phyloP scores from a whole-genome alignment of 2,888 invertebrate genomes.

The Lacanobia wlatinum region DNA sequence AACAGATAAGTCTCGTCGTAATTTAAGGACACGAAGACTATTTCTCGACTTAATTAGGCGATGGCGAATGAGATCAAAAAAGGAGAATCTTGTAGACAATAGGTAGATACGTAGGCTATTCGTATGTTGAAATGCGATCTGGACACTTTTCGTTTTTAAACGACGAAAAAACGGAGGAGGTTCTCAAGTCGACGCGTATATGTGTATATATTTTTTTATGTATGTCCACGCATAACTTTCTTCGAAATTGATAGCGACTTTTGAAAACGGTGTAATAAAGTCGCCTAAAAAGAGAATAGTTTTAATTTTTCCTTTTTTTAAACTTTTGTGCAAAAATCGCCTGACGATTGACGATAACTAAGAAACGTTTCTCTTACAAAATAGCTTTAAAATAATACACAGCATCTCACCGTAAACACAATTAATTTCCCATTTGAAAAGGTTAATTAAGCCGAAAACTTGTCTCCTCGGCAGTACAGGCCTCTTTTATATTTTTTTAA shows the following conservation, averaged over 20 bases:
- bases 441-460: slow-evolving; percentile 63
- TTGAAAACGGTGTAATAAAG: too few relatives aligned
- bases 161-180: too few relatives aligned
- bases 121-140: neutral
- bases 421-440: slow-evolving; percentile 33
- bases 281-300: too few relatives aligned
- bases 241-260: neutral
- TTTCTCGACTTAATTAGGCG: neutral
- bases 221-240: too few relatives aligned
- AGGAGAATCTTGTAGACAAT: neutral
- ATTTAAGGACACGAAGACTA: neutral
- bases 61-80: neutral
- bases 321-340: too few relatives aligned
- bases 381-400: neutral
- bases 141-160: neutral
- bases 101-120: too few relatives aligned
- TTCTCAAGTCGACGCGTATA: too few relatives aligned
- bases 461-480: slow-evolving; percentile 74
- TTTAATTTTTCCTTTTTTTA: too few relatives aligned
- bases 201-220: too few relatives aligned
- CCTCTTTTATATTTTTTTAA: slow-evolving; percentile 87
- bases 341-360: neutral
- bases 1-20: slow-evolving; percentile 17
- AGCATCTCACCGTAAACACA: slow-evolving; percentile 15
- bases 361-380: neutral